A percentile compares a stretch with the other conserved stretches of the same genome.
phyloP scores from a whole-genome alignment of 2,113 vertebrate genomes.

The Phaetusa simplex region DNA sequence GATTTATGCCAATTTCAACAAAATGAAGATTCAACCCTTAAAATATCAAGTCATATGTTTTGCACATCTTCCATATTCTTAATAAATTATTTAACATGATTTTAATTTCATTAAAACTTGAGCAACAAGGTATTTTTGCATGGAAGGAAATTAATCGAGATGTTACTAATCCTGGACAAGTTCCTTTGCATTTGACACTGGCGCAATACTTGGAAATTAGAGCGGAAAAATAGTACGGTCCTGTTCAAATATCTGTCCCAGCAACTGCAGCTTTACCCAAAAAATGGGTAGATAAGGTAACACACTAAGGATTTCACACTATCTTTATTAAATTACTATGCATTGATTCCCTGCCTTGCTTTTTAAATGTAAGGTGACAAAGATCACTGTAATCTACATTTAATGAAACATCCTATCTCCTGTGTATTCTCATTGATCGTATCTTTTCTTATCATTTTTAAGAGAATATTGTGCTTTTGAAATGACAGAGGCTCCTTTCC shows the following conservation, averaged over 20 bases:
- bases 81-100: neutral
- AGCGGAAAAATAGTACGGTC: neutral
- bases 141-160: neutral
- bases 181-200: neutral
- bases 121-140: neutral
- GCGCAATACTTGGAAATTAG: neutral
- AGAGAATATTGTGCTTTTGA: neutral
- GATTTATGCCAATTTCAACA: constrained; percentile 10
- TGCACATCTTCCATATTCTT: neutral
- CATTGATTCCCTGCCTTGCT: neutral
- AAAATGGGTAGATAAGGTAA: neutral
- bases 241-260: neutral
- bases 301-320: neutral
- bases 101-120: neutral
- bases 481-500: neutral
- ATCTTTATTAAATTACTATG: neutral
- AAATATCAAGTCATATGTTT: constrained; percentile 27
- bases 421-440: neutral
- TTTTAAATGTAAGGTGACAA: constrained; percentile 30
- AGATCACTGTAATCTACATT: constrained; percentile 37
- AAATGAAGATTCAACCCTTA: neutral
- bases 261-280: neutral
- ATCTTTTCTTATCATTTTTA: neutral
- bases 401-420: constrained; percentile 36
- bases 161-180: neutral